Conservation (phyloP, 2,888 invertebrate genomes). For the Lapara coniferarum region DNA sequence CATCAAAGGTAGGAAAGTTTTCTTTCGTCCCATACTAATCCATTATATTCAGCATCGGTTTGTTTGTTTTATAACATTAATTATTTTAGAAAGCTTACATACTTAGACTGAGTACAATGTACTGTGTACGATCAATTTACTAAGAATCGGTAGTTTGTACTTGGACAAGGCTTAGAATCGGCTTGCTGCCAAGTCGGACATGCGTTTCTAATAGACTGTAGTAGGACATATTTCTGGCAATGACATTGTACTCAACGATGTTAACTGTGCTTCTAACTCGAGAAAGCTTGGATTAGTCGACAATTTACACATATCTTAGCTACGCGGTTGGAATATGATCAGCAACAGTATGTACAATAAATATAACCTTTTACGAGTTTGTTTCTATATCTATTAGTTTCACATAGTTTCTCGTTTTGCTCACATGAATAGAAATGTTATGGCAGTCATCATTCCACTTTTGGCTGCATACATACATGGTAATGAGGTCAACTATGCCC, state of each 20-base stretch:
- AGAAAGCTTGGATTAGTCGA: not conserved
- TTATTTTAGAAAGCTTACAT: constrained; percentile 22
- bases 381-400: constrained; percentile 5
- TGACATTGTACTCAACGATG: constrained; percentile 13
- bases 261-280: constrained; percentile 1
- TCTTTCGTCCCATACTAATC: constrained; percentile 15
- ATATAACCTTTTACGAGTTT: constrained; percentile 23
- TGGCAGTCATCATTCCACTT: constrained; percentile 26
- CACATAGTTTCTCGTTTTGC: constrained; percentile 8
- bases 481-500: constrained; percentile 20
- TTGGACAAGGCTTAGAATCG: not conserved
- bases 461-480: constrained; percentile 17
- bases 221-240: constrained; percentile 21
- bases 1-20: constrained; percentile 23
- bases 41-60: constrained; percentile 17
- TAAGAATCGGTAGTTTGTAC: constrained; percentile 14
- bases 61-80: constrained; percentile 21
- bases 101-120: constrained; percentile 13
- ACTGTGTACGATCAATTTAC: constrained; percentile 7
- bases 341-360: constrained; percentile 17
- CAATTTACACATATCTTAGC: constrained; percentile 7
- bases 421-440: constrained; percentile 27
- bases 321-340: constrained; percentile 11
- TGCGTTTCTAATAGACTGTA: constrained; percentile 4
- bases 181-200: constrained; percentile 17